A percentile compares a stretch with the other conserved stretches of the same genome.
phyloP scores from a whole-genome alignment of 2,113 vertebrate species.

The Rhinolophus sinicus region DNA sequence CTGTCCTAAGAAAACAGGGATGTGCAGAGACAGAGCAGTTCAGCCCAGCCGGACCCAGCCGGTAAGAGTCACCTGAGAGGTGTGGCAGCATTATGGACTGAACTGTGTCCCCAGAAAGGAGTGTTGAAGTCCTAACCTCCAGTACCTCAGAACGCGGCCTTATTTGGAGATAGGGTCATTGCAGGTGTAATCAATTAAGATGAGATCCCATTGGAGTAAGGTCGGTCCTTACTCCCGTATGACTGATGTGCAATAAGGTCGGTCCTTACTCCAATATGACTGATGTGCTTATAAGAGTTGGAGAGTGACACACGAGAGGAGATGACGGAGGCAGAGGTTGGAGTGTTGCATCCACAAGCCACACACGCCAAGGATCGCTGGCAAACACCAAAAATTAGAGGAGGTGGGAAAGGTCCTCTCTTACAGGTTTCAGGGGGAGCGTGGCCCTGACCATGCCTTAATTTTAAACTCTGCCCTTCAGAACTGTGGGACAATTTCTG shows the following conservation, averaged over 20 bases:
- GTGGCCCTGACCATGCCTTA: rapidly evolving
- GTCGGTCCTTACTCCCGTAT: not conserved
- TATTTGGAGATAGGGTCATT: too few relatives aligned
- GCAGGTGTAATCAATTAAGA: too few relatives aligned
- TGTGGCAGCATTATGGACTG: rapidly evolving
- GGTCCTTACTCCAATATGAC: not conserved
- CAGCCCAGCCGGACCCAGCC: too few relatives aligned
- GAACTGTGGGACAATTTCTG: not conserved
- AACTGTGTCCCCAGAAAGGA: not conserved
- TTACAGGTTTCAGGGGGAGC: not conserved
- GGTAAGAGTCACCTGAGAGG: rapidly evolving
- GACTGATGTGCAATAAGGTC: too few relatives aligned
- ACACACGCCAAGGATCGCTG: rapidly evolving
- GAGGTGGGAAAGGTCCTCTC: rapidly evolving
- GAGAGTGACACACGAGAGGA: rapidly evolving
- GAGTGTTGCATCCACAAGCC: rapidly evolving
- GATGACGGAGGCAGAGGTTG: not conserved
- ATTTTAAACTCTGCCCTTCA: not conserved
- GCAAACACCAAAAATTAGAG: rapidly evolving
- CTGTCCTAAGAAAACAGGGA: not conserved
- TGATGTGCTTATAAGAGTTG: not conserved
- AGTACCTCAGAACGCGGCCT: too few relatives aligned
- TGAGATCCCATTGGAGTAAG: too few relatives aligned
- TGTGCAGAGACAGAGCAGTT: too few relatives aligned
- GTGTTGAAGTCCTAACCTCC: not conserved